Base-by-base conservation (phyloP, 1,140 invertebrate species). In the Drosophila hydei region DNA sequence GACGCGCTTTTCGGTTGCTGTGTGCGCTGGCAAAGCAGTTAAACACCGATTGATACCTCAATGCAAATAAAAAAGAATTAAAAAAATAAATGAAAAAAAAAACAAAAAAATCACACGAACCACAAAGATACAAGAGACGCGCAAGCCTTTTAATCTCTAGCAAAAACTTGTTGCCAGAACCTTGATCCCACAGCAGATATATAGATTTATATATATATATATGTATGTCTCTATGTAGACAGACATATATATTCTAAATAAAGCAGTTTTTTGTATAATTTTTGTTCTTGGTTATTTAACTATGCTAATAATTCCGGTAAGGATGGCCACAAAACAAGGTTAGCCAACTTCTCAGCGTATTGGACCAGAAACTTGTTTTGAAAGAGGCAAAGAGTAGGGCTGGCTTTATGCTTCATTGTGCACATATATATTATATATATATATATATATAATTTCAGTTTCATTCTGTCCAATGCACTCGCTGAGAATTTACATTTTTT, bases 301-400 rank as follows among this genome's bases (percentile, higher is more conserved):
- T 87, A 87, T 87, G 83, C 83, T 89, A 87, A 87, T 87, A 78
- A 68, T 88, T 70, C 68, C 68, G 83, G 67, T 83, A 83, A 83
- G 83, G 83, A 88, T 81, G 77, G 64, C 55, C 58, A 58, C 51
- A 25, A 30, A 56, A 51, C 62, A 25, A 54, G 52, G 16, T 43
- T 42, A n/a, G 63, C 59, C 36, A 47, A 48, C 50, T 55, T 55
- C 25, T 54, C 40, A 43, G 14, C 23, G 8, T 27, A 40, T 23
- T 33, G 40, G n/a, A 16, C 3, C 25, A 7, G 19, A 71, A 75
- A 75, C 72, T n/a, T 21, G 72, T 75, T 75, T 71, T 9, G 9
- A 33, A 2, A 2, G 30, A 33, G 30, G 2, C 30, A 33, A 33
- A 3, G 30, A 33, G 27, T 30, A 9, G 27, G 5, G 27, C 6